Evolutionary conservation across 2,797 vertebrate species (phyloP).

Genomic region (Sebastes aleutianus): DNA sequence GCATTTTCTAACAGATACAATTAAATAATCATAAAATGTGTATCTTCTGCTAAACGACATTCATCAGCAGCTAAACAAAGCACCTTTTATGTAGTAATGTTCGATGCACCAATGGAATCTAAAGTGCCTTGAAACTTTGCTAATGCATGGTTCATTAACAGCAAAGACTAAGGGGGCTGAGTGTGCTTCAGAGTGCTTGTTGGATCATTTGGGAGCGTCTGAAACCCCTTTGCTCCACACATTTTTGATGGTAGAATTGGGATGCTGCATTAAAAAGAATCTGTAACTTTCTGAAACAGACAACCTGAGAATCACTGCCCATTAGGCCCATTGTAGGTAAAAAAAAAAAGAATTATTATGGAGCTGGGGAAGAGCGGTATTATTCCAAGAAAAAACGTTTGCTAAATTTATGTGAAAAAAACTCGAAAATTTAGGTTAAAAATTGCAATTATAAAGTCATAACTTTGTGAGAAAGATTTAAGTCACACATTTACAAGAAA

Average conservation of each 20-base stretch:
- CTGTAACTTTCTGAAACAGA: no score
- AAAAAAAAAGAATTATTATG: no score
- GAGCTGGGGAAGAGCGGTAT: no score
- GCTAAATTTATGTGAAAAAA: no score
- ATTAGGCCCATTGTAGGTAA: no score
- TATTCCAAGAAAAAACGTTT: no score
- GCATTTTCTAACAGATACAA: constrained; percentile 6
- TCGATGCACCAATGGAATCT: not conserved
- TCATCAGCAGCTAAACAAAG: not conserved
- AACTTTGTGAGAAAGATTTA: no score
- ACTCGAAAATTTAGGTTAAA: no score
- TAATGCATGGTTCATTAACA: not conserved
- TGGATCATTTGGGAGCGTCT: not conserved
- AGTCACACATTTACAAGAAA: no score
- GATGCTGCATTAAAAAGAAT: no score
- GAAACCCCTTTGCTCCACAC: not conserved
- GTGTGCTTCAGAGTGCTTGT: not conserved
- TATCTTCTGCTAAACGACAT: not conserved
- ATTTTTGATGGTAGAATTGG: not conserved
- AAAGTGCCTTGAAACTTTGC: not conserved
- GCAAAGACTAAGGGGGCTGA: not conserved
- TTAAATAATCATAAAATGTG: constrained; percentile 10
- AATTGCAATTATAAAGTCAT: no score
- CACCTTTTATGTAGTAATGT: not conserved
- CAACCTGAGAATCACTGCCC: not conserved